Evolutionary conservation across 2,113 vertebrate species (phyloP).

Genomic region (Elachura formosa): DNA sequence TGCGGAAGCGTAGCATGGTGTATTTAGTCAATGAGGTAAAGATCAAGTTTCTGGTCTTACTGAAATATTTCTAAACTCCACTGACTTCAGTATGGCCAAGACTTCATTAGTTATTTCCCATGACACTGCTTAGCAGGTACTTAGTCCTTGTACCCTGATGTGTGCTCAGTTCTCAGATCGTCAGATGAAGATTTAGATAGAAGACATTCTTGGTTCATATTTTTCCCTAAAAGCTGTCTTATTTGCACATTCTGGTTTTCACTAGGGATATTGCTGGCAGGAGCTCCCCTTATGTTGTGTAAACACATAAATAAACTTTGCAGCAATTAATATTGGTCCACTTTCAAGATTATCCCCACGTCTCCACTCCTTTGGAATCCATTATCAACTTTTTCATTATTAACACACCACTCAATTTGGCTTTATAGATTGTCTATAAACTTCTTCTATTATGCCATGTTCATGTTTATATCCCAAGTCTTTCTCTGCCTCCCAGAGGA

Average conservation of each 20-base stretch:
- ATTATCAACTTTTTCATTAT: constrained; percentile 54
- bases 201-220: not conserved
- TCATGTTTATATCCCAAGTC: not conserved
- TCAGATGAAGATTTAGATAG: not conserved
- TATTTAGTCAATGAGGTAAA: not conserved
- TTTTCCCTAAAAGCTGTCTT: constrained; percentile 4
- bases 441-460: not conserved
- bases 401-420: constrained; percentile 23
- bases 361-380: constrained; percentile 9
- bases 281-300: not conserved
- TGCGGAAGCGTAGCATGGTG: not conserved
- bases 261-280: constrained; percentile 25
- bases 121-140: not conserved
- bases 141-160: not conserved
- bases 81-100: not conserved
- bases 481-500: constrained; percentile 3
- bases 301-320: constrained; percentile 51
- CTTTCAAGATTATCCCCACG: constrained; percentile 25
- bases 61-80: not conserved
- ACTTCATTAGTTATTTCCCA: not conserved
- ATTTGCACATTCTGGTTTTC: constrained; percentile 12
- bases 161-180: not conserved
- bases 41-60: not conserved
- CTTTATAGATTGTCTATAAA: constrained; percentile 4
- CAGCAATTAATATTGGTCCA: constrained; percentile 42